Evolutionary conservation across 2,113 vertebrate species (phyloP).

Genomic region (Misgurnus mizolepis): DNA sequence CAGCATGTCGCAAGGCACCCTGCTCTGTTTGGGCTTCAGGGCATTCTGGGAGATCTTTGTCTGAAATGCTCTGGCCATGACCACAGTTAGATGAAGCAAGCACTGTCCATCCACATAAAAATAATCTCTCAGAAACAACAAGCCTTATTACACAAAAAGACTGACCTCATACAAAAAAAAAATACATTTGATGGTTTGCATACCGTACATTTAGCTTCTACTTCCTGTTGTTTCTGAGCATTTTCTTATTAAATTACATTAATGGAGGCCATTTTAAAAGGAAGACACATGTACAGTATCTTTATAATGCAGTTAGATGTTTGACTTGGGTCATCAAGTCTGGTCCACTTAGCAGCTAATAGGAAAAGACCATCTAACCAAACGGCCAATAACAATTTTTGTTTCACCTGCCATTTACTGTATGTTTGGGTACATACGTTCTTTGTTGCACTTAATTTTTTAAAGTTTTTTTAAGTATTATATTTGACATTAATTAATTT

Average conservation of each 20-base stretch:
- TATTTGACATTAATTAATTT: too few relatives aligned
- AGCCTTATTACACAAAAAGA: background rate
- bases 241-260: background rate
- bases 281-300: background rate
- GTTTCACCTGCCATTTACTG: too few relatives aligned
- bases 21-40: conserved; percentile 43
- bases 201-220: too few relatives aligned
- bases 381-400: background rate
- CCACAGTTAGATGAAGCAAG: conserved; percentile 33
- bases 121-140: background rate
- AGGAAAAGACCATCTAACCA: background rate
- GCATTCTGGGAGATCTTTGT: conserved; percentile 36
- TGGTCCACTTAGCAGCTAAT: background rate
- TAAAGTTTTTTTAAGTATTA: too few relatives aligned
- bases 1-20: conserved; percentile 38
- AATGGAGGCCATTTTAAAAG: background rate
- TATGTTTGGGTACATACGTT: too few relatives aligned
- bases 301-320: background rate
- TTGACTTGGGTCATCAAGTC: background rate
- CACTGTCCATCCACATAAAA: conserved; percentile 6
- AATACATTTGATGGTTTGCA: too few relatives aligned
- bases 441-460: too few relatives aligned
- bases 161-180: too few relatives aligned
- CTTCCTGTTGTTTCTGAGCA: background rate
- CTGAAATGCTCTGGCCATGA: conserved; percentile 31